A percentile compares a stretch with the other conserved stretches of the same genome.
Conservation (phyloP, 2,113 vertebrate genomes). For the Dermatemys mawii region DNA sequence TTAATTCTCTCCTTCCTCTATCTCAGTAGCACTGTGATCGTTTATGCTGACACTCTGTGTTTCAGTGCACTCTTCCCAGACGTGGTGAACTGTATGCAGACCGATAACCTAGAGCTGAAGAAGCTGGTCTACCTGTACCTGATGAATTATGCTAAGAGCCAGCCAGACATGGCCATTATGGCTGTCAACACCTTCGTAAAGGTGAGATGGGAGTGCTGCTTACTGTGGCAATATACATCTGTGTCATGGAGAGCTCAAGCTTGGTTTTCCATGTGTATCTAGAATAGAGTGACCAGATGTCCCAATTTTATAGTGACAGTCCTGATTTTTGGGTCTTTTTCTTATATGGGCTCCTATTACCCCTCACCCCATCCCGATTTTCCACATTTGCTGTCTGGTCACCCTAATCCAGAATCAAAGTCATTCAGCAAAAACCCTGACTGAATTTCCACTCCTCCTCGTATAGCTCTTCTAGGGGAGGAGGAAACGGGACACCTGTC, state of each 20-base stretch:
- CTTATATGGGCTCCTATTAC: no score
- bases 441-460: background rate
- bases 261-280: fast-evolving
- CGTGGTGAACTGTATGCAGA: slow-evolving; percentile 99
- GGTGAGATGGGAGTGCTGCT: slow-evolving; percentile 66
- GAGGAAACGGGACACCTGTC: background rate
- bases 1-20: fast-evolving
- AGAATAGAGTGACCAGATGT: no score
- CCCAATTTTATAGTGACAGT: no score
- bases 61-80: slow-evolving; percentile 95
- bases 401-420: no score
- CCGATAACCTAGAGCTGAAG: slow-evolving; percentile 97
- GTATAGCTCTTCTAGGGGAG: background rate
- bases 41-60: background rate
- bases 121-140: slow-evolving; percentile 98
- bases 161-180: slow-evolving; percentile 99
- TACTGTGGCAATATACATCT: fast-evolving
- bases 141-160: slow-evolving; percentile 99
- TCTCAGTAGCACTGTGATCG: fast-evolving
- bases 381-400: no score
- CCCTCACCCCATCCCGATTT: no score
- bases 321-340: no score
- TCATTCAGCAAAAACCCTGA: background rate
- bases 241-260: background rate
- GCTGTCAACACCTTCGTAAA: slow-evolving; percentile 99